Evolutionary conservation across 30 jellyfish, hydroid and myxozoan species (phyloP).

Genomic region (Hydra vulgaris): DNA sequence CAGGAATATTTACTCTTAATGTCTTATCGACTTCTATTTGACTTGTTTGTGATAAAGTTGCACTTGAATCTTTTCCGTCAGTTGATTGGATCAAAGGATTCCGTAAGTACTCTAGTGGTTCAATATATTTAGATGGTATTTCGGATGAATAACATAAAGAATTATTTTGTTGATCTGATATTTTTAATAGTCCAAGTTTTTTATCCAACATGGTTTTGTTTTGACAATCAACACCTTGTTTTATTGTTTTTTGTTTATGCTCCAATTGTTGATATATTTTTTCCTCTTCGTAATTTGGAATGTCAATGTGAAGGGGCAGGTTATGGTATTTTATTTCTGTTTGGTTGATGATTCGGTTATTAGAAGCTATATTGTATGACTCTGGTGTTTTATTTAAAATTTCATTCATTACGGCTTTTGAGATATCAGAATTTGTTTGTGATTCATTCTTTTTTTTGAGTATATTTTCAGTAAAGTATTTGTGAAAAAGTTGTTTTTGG

Average conservation of each 20-base stretch:
- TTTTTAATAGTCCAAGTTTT: background rate
- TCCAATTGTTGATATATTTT: too few species aligned
- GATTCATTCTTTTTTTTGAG: background rate
- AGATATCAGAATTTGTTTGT: background rate
- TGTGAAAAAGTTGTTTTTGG: background rate
- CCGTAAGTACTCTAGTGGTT: background rate
- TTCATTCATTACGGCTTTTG: background rate
- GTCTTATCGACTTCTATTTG: background rate
- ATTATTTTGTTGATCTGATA: background rate
- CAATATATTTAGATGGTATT: background rate
- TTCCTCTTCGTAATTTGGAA: background rate
- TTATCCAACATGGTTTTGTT: too few species aligned
- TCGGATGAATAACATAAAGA: background rate
- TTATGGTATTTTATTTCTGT: background rate
- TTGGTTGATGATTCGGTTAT: background rate
- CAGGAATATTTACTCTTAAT: background rate
- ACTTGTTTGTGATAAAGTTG: slow-evolving; percentile 1
- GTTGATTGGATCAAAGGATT: background rate
- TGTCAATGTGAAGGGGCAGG: background rate
- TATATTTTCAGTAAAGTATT: background rate
- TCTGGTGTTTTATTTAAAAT: background rate
- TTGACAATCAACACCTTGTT: background rate
- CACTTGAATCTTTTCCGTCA: slow-evolving; percentile 5
- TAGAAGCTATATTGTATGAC: background rate
- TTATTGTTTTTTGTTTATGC: background rate